Evolutionary conservation across 1,140 invertebrate genomes (phyloP).

Genomic region (Drosophila virilis): DNA sequence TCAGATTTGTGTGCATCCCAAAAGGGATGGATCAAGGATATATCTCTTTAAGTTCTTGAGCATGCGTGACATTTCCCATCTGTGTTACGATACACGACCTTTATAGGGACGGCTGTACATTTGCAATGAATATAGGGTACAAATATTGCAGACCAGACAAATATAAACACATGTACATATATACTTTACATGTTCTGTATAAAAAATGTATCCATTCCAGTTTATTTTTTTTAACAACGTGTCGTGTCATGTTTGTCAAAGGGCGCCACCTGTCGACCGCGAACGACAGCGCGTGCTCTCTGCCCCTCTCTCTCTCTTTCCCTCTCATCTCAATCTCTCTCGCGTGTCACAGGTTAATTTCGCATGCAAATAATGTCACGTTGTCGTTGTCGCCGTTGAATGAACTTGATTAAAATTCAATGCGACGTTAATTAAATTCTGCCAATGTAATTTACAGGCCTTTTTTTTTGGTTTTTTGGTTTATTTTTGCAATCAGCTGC

Average conservation of each 20-base stretch:
- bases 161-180: background rate
- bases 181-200: background rate
- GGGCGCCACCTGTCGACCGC: constrained; percentile 42
- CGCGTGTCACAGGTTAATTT: constrained; percentile 74
- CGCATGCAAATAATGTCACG: constrained; percentile 81
- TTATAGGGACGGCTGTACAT: too few species aligned
- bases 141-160: too few species aligned
- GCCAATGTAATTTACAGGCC: constrained; percentile 69
- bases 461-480: background rate
- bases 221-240: constrained; percentile 17
- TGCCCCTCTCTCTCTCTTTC: background rate
- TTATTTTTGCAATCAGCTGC: background rate
- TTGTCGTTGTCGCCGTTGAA: constrained; percentile 67
- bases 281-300: constrained; percentile 14
- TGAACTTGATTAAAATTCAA: constrained; percentile 82
- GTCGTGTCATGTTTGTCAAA: constrained; percentile 55
- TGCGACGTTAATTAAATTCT: constrained; percentile 80
- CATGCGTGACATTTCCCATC: too few species aligned
- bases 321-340: background rate
- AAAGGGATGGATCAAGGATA: too few species aligned
- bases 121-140: too few species aligned
- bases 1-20: too few species aligned
- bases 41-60: too few species aligned
- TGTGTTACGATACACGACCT: too few species aligned
- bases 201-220: background rate